Evolutionary conservation across 2,888 invertebrate species (phyloP).

Genomic region (Sinelater perroti): DNA sequence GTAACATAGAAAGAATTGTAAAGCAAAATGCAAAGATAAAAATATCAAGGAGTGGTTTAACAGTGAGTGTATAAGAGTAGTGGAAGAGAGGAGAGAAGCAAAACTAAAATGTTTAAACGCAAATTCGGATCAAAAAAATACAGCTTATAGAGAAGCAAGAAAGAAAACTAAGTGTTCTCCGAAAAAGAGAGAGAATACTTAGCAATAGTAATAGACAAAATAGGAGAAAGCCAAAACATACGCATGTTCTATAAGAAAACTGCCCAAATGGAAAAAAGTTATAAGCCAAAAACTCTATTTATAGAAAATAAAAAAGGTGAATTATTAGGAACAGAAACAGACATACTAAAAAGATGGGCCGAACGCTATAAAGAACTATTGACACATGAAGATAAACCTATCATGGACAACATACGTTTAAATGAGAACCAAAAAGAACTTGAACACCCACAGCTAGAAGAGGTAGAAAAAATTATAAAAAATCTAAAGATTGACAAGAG

Average conservation of each 20-base stretch:
- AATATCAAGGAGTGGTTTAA: too few species aligned
- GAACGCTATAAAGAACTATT: neutral
- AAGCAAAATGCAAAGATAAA: neutral
- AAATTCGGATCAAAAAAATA: neutral
- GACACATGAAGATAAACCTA: neutral
- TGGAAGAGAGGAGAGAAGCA: neutral
- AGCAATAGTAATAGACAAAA: neutral
- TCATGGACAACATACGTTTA: too few species aligned
- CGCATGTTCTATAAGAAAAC: neutral
- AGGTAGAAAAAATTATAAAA: too few species aligned
- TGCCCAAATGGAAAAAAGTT: neutral
- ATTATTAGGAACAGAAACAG: constrained; percentile 1
- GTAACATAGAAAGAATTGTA: neutral
- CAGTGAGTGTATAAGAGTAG: constrained; percentile 1
- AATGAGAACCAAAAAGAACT: too few species aligned
- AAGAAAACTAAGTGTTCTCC: constrained; percentile 1
- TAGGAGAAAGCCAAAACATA: constrained; percentile 2
- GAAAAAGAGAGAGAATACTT: too few species aligned
- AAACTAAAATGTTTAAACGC: constrained; percentile 2
- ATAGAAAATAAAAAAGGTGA: too few species aligned
- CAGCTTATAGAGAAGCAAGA: neutral
- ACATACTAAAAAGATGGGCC: neutral
- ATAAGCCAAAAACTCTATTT: neutral
- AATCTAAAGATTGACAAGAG: too few species aligned
- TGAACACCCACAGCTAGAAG: too few species aligned